Base-by-base conservation (phyloP, 2,113 vertebrate species). In the Gracilinanus agilis region DNA sequence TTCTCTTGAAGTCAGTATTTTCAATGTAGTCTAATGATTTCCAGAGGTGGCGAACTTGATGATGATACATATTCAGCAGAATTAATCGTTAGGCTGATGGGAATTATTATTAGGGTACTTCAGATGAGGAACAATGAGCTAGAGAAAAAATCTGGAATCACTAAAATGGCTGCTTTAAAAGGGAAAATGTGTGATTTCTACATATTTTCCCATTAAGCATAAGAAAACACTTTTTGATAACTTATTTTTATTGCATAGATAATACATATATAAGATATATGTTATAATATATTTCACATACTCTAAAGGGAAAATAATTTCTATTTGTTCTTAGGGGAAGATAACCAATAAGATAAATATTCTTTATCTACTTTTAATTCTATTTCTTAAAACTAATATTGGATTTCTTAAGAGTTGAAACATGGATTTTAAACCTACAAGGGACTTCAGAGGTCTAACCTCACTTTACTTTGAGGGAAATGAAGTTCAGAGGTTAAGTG, bases 61-160 rank as follows among this genome's bases (percentile, higher is more conserved):
- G 67, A 83, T 40, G 67, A 83, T 83, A 83, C n/a, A 83, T 83
- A 83, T 83, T 83, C 67, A 83, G 67, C 67, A 40, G 67, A 83
- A 83, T 83, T 83, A 83, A 19, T 83, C n/a, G 29, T 75, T 75
- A n/a, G 58, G n/a, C 7, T 83, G 67, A 83, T 83, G 34, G 19
- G 16, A 83, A 83, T 83, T 83, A 83, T 83, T 83, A 83, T 83
- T 83, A 83, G 67, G 21, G 67, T 7, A 40, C 67, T 83, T 83
- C 67, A 83, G 34, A 83, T 83, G 34, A 83, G n/a, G 67, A 83
- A 83, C n/a, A 83, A 83, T 40, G 67, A 83, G 67, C n/a, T 40
- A 83, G 67, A 19, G 61, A 75, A 75, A 4, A 29, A 83, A 83
- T 83, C n/a, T 83, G 67, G n/a, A 83, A 40, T 83, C 67, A 83